Evolutionary conservation across 2,797 vertebrate species (phyloP), one percentile per base, ranked within the genome.

Genomic region (Gymnopithys bicolor): DNA sequence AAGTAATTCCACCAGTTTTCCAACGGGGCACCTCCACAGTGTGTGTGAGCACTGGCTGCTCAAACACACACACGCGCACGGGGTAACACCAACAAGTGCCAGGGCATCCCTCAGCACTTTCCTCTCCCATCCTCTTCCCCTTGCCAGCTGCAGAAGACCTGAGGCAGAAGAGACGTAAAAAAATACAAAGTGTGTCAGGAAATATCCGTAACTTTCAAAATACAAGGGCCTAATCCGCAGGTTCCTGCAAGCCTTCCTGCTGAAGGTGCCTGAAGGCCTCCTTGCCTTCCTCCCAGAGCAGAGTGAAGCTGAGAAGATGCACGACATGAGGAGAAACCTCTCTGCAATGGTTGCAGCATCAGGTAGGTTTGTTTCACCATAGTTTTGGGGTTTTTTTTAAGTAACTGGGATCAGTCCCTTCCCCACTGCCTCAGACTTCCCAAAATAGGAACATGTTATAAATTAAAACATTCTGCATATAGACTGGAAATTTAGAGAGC

Each of bases 251-350:
- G 19, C 35, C 43, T 46, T 77, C 37, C 39, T 5, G 2, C 3
- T 30, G 32, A 49, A 73, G 7, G 27, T 0, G 3, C 58, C 58
- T 10, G 1, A 33, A 82, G 37, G 37, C 39, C 49, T 76, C 84
- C 33, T 35, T 23, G 1, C 32, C n/a, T 37, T 82, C 84, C 49
- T 89, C 41, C 37, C 22, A 35, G 12, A 13, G 62, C 15, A 19
- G 6, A 68, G 43, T 0, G 0, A 0, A 0, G 0, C 55, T 6
- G 5, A 51, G 0, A 0, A 69, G 41, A 79, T 2, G 7, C 17
- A 51, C 2, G 0, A 59, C 3, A 24, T 53, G 33, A 68, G 74
- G 1, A 4, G 22, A 87, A 78, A 75, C 11, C 16, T 71, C 53
- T 58, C 35, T 69, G 22, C 0, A 2, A 19, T 17, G 35, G 30